A percentile compares a stretch with the other conserved stretches of the same genome.
Evolutionary conservation across 2,797 vertebrate genomes (phyloP).

Genomic region (Pseudopleuronectes americanus): DNA sequence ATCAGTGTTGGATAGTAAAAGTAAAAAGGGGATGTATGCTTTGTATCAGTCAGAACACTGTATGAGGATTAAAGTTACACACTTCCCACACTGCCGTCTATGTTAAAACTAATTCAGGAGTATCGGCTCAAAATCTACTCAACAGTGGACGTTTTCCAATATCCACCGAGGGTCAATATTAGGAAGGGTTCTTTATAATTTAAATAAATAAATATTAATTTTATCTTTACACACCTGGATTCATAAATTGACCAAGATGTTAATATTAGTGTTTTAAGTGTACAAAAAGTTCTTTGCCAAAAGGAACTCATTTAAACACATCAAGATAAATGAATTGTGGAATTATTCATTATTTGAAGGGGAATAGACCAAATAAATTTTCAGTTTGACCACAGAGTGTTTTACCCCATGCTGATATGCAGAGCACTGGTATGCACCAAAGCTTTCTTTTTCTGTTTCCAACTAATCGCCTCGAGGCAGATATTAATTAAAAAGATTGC

Average conservation of each 20-base stretch:
- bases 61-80: slow-evolving; percentile 29
- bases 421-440: slow-evolving; percentile 63
- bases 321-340: slow-evolving; percentile 60
- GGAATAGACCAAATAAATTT: slow-evolving; percentile 63
- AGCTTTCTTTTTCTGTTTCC: slow-evolving; percentile 63
- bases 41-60: slow-evolving; percentile 33
- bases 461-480: slow-evolving; percentile 75
- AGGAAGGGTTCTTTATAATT: no score
- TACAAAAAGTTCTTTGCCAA: not conserved
- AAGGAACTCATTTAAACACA: slow-evolving; percentile 42
- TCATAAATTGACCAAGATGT: slow-evolving; percentile 13
- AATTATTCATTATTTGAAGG: slow-evolving; percentile 69
- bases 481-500: slow-evolving; percentile 82
- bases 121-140: not conserved
- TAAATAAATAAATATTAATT: not conserved
- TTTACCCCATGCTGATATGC: slow-evolving; percentile 57
- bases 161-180: slow-evolving; percentile 3
- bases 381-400: slow-evolving; percentile 59
- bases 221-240: not conserved
- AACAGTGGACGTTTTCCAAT: not conserved
- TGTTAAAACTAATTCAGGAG: slow-evolving; percentile 25
- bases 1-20: slow-evolving; percentile 44
- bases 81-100: slow-evolving; percentile 34
- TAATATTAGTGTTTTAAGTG: slow-evolving; percentile 16
- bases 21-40: slow-evolving; percentile 36